Percentiles rank a stretch among this genome's conserved stretches.
Conservation (phyloP, 2,888 invertebrate species). For the Sinohyriopsis cumingii region DNA sequence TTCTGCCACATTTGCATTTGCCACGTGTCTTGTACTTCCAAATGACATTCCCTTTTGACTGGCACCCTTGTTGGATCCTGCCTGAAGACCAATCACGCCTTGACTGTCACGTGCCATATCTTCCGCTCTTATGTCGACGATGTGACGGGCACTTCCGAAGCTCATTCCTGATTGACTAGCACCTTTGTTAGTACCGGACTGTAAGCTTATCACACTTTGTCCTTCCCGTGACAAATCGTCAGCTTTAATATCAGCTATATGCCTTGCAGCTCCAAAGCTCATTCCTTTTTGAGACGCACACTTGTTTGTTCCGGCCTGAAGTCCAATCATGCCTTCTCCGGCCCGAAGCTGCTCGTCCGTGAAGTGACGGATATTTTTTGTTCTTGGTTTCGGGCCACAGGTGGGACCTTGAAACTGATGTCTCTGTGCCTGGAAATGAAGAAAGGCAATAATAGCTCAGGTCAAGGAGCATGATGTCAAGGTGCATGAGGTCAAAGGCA, state of each 20-base stretch:
- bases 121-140: constrained; percentile 41
- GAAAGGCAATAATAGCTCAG: background rate
- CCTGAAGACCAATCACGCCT: constrained; percentile 57
- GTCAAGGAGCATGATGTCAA: no score
- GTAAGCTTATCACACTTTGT: constrained; percentile 56
- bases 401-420: constrained; percentile 62
- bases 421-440: constrained; percentile 58
- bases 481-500: no score
- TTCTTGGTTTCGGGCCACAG: constrained; percentile 66
- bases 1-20: constrained; percentile 44
- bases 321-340: constrained; percentile 62
- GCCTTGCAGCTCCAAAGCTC: constrained; percentile 57
- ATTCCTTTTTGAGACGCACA: constrained; percentile 69
- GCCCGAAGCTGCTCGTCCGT: constrained; percentile 61
- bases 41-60: constrained; percentile 59
- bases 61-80: constrained; percentile 64
- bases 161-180: constrained; percentile 63
- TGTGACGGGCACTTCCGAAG: constrained; percentile 55
- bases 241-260: constrained; percentile 56
- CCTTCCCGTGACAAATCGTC: constrained; percentile 56
- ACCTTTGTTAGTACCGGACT: constrained; percentile 63
- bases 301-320: constrained; percentile 70
- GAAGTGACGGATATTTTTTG: constrained; percentile 59
- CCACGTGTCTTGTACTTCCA: constrained; percentile 61
- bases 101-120: constrained; percentile 43